Conservation (phyloP, 2,797 vertebrate genomes). For the Melanotaenia parkinsoni region DNA sequence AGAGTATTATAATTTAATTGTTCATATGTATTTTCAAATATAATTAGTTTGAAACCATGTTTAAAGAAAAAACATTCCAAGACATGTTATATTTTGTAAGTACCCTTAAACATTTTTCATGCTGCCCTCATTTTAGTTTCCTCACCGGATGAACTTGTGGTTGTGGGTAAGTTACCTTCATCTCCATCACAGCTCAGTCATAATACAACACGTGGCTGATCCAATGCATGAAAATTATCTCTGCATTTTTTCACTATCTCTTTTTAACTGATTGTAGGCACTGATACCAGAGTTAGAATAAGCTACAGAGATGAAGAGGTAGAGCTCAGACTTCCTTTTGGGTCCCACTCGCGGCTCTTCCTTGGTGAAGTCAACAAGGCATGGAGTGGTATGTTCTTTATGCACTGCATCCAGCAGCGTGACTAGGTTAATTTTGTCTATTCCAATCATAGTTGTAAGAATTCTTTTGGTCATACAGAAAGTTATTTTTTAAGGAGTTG, state of each 20-base stretch:
- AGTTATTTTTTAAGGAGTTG: no score
- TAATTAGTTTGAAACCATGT: neutral
- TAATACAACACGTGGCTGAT: neutral
- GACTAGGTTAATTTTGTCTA: no score
- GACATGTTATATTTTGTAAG: neutral
- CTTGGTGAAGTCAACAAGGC: slow-evolving; percentile 86
- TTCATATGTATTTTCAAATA: neutral
- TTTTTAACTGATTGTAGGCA: slow-evolving; percentile 77
- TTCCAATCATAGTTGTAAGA: no score
- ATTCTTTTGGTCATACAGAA: no score
- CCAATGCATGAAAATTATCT: neutral
- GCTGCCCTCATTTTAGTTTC: slow-evolving; percentile 70
- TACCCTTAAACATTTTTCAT: slow-evolving; percentile 10
- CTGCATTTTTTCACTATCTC: neutral
- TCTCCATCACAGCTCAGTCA: slow-evolving; percentile 1
- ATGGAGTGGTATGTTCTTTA: slow-evolving; percentile 83
- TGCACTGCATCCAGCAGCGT: neutral
- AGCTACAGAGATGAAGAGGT: slow-evolving; percentile 77
- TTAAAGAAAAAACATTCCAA: neutral
- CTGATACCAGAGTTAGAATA: slow-evolving; percentile 88
- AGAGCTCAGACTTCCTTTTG: slow-evolving; percentile 88
- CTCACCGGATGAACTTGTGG: slow-evolving; percentile 82
- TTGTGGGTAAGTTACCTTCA: slow-evolving; percentile 78
- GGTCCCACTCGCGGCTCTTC: slow-evolving; percentile 90
- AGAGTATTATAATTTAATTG: neutral